These are phyloP conservation scores for Thelaira solivaga DNA, from an alignment of 2,888 invertebrate genomes.

Conservation along the genomic window DNA sequence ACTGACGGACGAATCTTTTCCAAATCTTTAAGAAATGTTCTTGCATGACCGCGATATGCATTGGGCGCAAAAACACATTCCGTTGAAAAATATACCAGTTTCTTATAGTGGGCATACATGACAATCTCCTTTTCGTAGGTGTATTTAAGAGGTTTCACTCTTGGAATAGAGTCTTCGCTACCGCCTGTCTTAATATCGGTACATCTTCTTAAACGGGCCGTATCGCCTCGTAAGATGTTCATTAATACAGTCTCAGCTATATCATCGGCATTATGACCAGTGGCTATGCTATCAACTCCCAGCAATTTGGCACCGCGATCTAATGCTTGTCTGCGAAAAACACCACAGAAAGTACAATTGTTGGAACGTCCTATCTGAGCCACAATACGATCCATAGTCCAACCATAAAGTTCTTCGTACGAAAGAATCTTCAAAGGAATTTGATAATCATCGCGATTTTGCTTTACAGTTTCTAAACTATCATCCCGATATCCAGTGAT, in stretches of 20 bases:
- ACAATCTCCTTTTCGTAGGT: slow-evolving; percentile 99
- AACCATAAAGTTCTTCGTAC: slow-evolving; percentile 98
- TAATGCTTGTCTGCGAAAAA: slow-evolving; percentile 95
- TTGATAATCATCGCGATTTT: slow-evolving; percentile 94
- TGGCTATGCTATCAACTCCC: slow-evolving; percentile 94
- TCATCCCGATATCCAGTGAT: slow-evolving; percentile 97
- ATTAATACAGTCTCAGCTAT: slow-evolving; percentile 98
- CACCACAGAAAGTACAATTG: slow-evolving; percentile 98
- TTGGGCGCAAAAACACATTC: slow-evolving; percentile 99
- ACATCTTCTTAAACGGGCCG: slow-evolving; percentile 94
- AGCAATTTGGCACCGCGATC: slow-evolving; percentile 95
- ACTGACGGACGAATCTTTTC: slow-evolving; percentile 94
- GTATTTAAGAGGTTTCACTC: slow-evolving; percentile 97
- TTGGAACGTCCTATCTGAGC: slow-evolving; percentile 90
- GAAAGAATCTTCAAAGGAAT: slow-evolving; percentile 96
- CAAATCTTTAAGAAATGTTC: slow-evolving; percentile 94
- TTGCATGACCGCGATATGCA: slow-evolving; percentile 95
- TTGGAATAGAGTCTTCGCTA: slow-evolving; percentile 89
- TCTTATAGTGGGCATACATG: slow-evolving; percentile 98
- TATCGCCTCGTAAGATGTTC: slow-evolving; percentile 98
- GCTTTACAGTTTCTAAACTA: slow-evolving; percentile 96
- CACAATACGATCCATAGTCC: slow-evolving; percentile 99
- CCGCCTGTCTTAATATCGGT: slow-evolving; percentile 88
- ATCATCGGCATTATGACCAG: slow-evolving; percentile 98
- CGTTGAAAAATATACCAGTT: slow-evolving; percentile 97